Evolutionary conservation across 2,113 vertebrate species (phyloP), one percentile per base, ranked within the genome.

Genomic region (Nerophis lumbriciformis): DNA sequence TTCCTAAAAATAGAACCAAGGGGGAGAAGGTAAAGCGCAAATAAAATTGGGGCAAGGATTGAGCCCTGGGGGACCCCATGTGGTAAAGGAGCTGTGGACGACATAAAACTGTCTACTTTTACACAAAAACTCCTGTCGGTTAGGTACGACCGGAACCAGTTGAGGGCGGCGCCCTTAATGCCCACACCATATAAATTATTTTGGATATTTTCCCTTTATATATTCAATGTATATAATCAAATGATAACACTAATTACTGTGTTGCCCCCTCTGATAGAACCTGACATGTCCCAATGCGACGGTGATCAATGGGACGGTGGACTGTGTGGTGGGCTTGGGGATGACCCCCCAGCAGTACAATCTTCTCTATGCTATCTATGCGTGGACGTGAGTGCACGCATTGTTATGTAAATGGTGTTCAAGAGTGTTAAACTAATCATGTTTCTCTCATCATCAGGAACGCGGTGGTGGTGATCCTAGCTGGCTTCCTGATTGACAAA

Each of bases 311-410:
- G 72, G 83, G 66, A 90, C 85, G 0, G 63, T 66, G 49, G 80
- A 72, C 48, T 93, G 90, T 53, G 86, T 92, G 19, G 82, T 80
- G 67, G 91, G 93, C 7, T 71, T 94, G 55, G 92, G 92, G 49
- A 92, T 94, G 91, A 90, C 66, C 1, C 91, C 93, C 6, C 86
- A 92, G 75, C 69, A 94, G 35, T 94, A 93, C 79, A 94, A 94
- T 69, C 83, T 90, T 28, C 87, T 93, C 6, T 94, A 93, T 0
- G 88, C 85, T 0, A 83, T 93, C 81, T 92, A 90, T 1, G 89
- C 92, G 2, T 94, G 92, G 91, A 92, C 60, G 72, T 92, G 65
- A 90, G 91, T 77, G 5, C n/a, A 12, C 1, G 13, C 50, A 19
- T 3, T 48, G 59, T 21, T 19, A 49, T 3, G 28, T 28, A 28